Evolutionary conservation across 1,140 invertebrate species (phyloP).

Genomic region (Schlechtendalia chinensis): DNA sequence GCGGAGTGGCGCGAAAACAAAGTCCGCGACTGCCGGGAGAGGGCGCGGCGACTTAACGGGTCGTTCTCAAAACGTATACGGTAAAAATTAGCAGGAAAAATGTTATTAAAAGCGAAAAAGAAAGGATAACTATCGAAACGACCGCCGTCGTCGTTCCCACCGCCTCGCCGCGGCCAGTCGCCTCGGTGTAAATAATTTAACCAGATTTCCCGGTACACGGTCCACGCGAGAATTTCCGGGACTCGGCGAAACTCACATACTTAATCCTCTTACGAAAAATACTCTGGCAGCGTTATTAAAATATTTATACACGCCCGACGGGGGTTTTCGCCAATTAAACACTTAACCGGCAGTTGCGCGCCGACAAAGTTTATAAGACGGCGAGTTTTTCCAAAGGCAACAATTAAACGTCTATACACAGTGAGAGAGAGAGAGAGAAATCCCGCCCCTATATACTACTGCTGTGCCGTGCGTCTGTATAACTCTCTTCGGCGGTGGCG

Average conservation of each 20-base stretch:
- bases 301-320: slow-evolving; percentile 48
- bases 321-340: slow-evolving; percentile 49
- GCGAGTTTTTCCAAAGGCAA: slow-evolving; percentile 45
- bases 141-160: neutral
- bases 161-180: neutral
- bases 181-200: slow-evolving; percentile 37
- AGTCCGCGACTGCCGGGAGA: too few species aligned
- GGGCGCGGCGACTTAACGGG: too few species aligned
- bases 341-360: slow-evolving; percentile 45
- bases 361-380: slow-evolving; percentile 46
- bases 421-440: neutral
- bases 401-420: slow-evolving; percentile 40
- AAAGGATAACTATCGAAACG: neutral
- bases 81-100: slow-evolving; percentile 2
- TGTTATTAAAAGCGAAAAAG: neutral
- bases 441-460: neutral
- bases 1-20: too few species aligned
- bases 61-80: neutral
- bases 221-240: slow-evolving; percentile 17
- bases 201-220: slow-evolving; percentile 23
- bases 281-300: slow-evolving; percentile 40
- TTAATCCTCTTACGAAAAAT: slow-evolving; percentile 50
- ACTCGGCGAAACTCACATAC: slow-evolving; percentile 33
- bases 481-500: slow-evolving; percentile 2
- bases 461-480: too few species aligned